A percentile compares a stretch with the other conserved stretches of the same genome.
phyloP scores from a whole-genome alignment of 2,888 invertebrate species.

The Troilus luridus region DNA sequence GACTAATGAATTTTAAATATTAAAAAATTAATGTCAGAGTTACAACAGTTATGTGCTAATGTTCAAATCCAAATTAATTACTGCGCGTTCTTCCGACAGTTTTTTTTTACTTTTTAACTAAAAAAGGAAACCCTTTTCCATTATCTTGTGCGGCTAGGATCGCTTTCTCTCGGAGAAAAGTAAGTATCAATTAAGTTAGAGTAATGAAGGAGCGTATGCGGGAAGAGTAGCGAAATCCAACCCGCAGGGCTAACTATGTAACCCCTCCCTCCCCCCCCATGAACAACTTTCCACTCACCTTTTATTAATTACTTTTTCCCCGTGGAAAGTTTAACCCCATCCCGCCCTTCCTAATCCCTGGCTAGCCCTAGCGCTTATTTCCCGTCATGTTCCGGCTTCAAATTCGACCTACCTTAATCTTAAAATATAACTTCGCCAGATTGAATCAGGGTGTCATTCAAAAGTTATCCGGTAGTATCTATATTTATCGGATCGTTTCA shows the following conservation, averaged over 20 bases:
- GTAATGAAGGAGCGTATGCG: constrained; percentile 37
- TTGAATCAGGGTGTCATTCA: neutral
- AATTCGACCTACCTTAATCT: neutral
- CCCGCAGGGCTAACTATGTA: constrained; percentile 31
- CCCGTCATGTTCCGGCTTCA: neutral
- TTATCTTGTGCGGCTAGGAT: neutral
- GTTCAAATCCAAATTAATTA: neutral
- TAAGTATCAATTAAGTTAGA: constrained; percentile 45
- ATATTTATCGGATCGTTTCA: too few species aligned
- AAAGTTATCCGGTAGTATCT: neutral
- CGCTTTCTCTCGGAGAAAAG: constrained; percentile 13
- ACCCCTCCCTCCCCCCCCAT: neutral
- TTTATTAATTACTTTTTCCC: constrained; percentile 49
- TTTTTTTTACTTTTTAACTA: neutral
- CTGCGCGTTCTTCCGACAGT: neutral
- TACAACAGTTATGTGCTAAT: too few species aligned
- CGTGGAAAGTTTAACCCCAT: constrained; percentile 37
- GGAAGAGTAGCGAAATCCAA: constrained; percentile 23
- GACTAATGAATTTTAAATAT: too few species aligned
- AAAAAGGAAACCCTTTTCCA: neutral
- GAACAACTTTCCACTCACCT: constrained; percentile 47
- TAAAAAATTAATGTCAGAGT: too few species aligned
- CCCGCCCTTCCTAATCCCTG: constrained; percentile 1
- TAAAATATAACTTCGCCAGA: neutral
- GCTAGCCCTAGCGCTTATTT: neutral